Base-by-base conservation (phyloP, 2,113 vertebrate genomes). In the Meles meles region DNA sequence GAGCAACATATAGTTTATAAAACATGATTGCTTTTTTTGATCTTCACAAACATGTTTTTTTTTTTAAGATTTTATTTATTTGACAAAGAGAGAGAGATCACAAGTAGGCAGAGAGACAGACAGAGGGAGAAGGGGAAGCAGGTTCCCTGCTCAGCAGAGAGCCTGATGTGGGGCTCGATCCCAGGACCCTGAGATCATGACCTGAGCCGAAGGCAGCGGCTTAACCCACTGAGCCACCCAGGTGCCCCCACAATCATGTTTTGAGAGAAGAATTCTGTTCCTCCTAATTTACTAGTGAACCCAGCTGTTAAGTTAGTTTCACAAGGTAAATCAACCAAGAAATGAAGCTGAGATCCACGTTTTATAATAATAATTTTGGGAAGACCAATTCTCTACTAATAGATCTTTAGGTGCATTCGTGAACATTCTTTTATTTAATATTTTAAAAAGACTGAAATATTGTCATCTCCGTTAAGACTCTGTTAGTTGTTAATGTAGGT, bases 361-460 rank as follows among this genome's bases (percentile, higher is more conserved):
- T 92, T 89, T 82, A 84, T 91, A 74, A 88, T 94, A 79, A 86
- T 92, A 59, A 82, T 77, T 84, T 95, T 47, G 95, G 76, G 44
- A 39, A 90, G 63, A 82, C 77, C 42, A 72, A 82, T 72, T 97
- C 29, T 34, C 80, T 96, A 94, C 77, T 85, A 74, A 89, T 85
- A 93, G 47, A 21, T 81, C 8, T 90, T 76, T 34, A 67, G 67
- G n/a, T 72, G 1, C 13, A 47, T 74, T 89, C 96, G 72, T 61
- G n/a, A 63, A 80, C n/a, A 88, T 93, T 57, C 4, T 85, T 93
- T 89, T 80, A 83, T 72, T 25, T 17, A 83, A 15, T 92, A 44
- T 61, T 97, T 96, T 92, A 34, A 90, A 91, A 79, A 29, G 29
- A 12, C 14, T 86, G 9, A 93, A 86, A 88, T 69, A 69, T 55